phyloP scores from a whole-genome alignment of 2,888 invertebrate genomes.

The Aleiodes alternator region DNA sequence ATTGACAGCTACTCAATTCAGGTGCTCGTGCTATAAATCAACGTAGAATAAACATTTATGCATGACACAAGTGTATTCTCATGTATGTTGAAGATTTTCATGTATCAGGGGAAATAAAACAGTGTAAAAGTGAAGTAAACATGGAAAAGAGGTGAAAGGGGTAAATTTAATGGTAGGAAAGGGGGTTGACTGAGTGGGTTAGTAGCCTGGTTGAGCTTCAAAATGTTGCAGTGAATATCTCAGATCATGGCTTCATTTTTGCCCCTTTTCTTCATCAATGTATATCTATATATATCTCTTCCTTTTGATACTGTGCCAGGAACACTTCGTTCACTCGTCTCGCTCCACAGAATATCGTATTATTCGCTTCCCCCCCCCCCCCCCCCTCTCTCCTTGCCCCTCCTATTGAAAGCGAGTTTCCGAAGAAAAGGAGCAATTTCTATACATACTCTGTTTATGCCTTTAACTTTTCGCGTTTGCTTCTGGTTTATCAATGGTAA shows the following conservation, averaged over 20 bases:
- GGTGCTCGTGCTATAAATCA: background rate
- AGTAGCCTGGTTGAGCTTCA: background rate
- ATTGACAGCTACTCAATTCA: slow-evolving; percentile 1
- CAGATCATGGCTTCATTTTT: slow-evolving; percentile 37
- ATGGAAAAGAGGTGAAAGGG: background rate
- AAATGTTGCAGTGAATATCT: slow-evolving; percentile 31
- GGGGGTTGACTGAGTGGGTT: background rate
- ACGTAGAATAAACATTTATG: slow-evolving; percentile 28
- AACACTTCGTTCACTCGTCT: slow-evolving; percentile 40
- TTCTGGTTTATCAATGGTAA: no score
- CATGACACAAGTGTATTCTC: slow-evolving; percentile 20
- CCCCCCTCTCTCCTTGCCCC: background rate
- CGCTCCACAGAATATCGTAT: slow-evolving; percentile 34
- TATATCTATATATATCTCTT: slow-evolving; percentile 23
- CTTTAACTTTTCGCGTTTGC: no score
- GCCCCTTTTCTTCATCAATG: background rate
- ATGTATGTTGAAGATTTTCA: slow-evolving; percentile 10
- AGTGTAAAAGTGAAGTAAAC: slow-evolving; percentile 11
- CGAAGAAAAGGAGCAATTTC: no score
- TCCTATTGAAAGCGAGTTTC: background rate
- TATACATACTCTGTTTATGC: no score
- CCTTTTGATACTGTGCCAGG: slow-evolving; percentile 48
- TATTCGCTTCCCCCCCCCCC: slow-evolving; percentile 14
- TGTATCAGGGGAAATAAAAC: slow-evolving; percentile 29
- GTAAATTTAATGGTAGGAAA: background rate